Evolutionary conservation across 2,113 vertebrate species (phyloP), one percentile per base, ranked within the genome.

Genomic region (Tragelaphus scriptus): DNA sequence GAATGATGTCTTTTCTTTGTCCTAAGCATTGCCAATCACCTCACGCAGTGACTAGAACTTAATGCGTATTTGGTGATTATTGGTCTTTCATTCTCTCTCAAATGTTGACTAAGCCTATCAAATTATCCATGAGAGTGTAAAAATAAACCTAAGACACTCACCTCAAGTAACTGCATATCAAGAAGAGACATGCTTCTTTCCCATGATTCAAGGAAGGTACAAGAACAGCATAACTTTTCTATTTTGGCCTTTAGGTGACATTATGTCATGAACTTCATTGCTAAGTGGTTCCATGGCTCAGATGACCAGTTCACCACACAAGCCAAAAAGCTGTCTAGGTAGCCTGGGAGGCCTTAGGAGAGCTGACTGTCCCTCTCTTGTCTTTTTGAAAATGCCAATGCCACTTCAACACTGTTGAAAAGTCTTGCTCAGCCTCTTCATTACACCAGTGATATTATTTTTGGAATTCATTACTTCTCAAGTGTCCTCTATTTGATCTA

Each of bases 401-500:
- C n/a, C 68, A 81, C 71, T 94, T 97, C 90, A 96, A 90, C 56
- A 28, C 81, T 88, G 55, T 94, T 32, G 32, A 96, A 98, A 95
- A 97, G 89, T 96, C 91, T 98, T 80, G 26, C 61, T 92, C 55
- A n/a, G 91, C n/a, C 58, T 92, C 91, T 91, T 97, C 16, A 6
- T 95, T 95, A 94, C 53, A 97, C 86, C 90, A 93, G 91, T 88
- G 96, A 97, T 98, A 90, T 97, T 98, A 94, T 97, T 97, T 90
- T 97, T 98, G 98, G 98, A 98, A 96, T 95, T 93, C 85, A 81
- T 97, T 88, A 94, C 91, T 97, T 97, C 96, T 98, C 97, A 92
- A 98, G 97, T 97, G 97, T 98, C 97, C 85, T 96, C 96, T 93
- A 53, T 97, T 98, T 98, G 98, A 98, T 97, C 97, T 97, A 89